These are phyloP conservation scores for Pantelozetes paolii DNA, from an alignment of 2,888 invertebrate genomes.

Conservation along the genomic window DNA sequence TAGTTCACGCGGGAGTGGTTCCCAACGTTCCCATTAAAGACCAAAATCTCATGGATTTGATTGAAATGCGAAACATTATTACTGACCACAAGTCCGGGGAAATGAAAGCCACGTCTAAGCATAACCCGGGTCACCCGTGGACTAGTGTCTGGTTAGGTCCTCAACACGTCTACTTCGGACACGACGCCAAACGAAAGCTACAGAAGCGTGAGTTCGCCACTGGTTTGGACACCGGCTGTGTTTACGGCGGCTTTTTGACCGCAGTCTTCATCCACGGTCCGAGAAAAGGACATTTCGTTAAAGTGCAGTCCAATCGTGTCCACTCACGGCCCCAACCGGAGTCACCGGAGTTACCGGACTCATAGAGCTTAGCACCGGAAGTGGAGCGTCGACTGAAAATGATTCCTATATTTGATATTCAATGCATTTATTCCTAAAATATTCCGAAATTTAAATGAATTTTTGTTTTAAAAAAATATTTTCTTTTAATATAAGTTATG, in stretches of 20 bases:
- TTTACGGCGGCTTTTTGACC: constrained; percentile 52
- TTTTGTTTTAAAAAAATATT: background rate
- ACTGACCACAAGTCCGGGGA: constrained; percentile 33
- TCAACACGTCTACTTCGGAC: constrained; percentile 54
- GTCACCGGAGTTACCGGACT: no score
- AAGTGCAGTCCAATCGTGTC: constrained; percentile 42
- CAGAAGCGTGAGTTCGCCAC: constrained; percentile 51
- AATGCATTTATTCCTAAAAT: no score
- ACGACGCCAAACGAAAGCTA: constrained; percentile 52
- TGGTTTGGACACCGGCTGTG: constrained; percentile 54
- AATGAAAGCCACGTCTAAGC: background rate
- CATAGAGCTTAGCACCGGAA: background rate
- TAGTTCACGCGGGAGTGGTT: constrained; percentile 53
- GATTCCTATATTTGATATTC: no score
- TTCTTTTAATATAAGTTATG: no score
- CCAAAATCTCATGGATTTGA: constrained; percentile 50
- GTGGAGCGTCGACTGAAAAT: no score
- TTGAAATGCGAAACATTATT: constrained; percentile 51
- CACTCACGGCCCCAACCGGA: background rate
- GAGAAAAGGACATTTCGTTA: constrained; percentile 44
- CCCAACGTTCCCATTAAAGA: constrained; percentile 50
- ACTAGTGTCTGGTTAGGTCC: constrained; percentile 52
- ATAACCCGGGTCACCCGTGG: constrained; percentile 51
- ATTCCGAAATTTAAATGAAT: background rate
- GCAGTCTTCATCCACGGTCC: constrained; percentile 49